These are phyloP conservation scores for Clunio marinus DNA, from an alignment of 2,888 invertebrate species.

Conservation along the genomic window DNA sequence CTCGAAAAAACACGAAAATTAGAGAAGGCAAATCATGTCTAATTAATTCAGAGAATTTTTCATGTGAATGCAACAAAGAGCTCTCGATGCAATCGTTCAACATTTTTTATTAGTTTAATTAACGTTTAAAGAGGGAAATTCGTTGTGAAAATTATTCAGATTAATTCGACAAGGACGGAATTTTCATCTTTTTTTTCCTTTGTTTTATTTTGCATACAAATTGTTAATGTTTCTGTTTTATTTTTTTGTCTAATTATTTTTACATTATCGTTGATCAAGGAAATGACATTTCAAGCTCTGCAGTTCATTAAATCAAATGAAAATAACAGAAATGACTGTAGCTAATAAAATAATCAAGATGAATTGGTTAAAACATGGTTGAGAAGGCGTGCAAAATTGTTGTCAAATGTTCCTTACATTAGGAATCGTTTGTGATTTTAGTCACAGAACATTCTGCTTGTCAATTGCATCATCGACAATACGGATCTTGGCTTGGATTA, in stretches of 20 bases:
- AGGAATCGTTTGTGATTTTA: too few species aligned
- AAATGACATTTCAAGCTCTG: conserved; percentile 18
- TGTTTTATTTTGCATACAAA: too few species aligned
- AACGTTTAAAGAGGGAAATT: conserved; percentile 5
- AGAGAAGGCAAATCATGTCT: conserved; percentile 36
- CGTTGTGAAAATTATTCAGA: background rate
- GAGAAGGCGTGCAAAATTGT: too few species aligned
- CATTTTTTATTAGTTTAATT: conserved; percentile 37
- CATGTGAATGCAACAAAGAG: background rate
- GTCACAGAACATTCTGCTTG: too few species aligned
- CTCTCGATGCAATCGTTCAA: conserved; percentile 33
- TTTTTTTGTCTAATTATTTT: background rate
- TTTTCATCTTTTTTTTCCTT: too few species aligned
- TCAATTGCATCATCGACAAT: too few species aligned
- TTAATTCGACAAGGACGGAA: background rate
- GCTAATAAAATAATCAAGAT: background rate
- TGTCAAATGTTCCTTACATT: too few species aligned
- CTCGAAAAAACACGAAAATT: conserved; percentile 18
- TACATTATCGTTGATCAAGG: background rate
- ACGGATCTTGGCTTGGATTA: too few species aligned
- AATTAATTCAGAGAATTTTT: conserved; percentile 34
- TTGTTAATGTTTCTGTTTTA: background rate
- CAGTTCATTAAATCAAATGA: background rate
- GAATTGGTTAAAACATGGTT: too few species aligned
- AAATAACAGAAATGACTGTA: too few species aligned